Evolutionary conservation across 2,797 vertebrate species (phyloP).

Genomic region (Peromyscus nudipes): DNA sequence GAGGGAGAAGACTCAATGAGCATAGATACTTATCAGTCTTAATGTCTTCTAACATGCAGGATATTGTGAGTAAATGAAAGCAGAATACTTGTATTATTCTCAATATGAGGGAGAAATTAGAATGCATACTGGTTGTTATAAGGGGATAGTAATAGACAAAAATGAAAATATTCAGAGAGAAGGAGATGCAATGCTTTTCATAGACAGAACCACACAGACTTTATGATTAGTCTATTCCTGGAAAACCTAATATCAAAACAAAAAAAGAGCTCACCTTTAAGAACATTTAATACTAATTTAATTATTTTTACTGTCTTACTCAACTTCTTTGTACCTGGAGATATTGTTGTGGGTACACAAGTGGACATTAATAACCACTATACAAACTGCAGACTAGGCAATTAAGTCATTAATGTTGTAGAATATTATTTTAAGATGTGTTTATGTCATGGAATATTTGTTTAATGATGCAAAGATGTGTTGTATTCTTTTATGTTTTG

Average conservation of each 20-base stretch:
- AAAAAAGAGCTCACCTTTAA: not conserved
- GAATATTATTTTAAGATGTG: too few species aligned
- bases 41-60: not conserved
- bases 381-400: constrained; percentile 12
- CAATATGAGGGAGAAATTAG: not conserved
- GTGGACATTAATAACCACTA: constrained; percentile 1
- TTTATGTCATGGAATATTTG: too few species aligned
- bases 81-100: not conserved
- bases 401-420: not conserved
- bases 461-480: too few species aligned
- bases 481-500: too few species aligned
- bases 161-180: constrained; percentile 37
- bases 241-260: constrained; percentile 20
- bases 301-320: constrained; percentile 19
- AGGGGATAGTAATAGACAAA: not conserved
- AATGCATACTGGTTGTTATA: not conserved
- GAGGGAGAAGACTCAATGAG: not conserved
- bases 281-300: constrained; percentile 9
- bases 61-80: not conserved
- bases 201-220: constrained; percentile 28
- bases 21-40: not conserved
- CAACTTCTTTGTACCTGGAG: not conserved
- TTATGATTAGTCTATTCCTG: constrained; percentile 45
- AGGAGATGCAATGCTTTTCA: not conserved
- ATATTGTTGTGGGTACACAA: not conserved